Base-by-base conservation (phyloP, 2,797 vertebrate species). In the Gephyroberyx darwinii region DNA sequence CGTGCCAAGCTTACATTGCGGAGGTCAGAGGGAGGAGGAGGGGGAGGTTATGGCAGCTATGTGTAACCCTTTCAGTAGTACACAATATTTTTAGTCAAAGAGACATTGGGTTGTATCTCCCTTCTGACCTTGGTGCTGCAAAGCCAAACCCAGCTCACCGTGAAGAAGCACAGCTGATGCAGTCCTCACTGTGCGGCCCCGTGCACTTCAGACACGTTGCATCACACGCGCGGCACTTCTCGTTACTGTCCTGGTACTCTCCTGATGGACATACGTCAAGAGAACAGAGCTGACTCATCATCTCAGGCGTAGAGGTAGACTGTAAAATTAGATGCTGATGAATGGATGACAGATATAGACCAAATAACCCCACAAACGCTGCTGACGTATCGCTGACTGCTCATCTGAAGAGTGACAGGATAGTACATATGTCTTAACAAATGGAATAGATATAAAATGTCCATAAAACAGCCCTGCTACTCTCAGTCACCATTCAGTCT, bases 141-240 rank as follows among this genome's bases (percentile, higher is more conserved):
- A 75, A 14, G 86, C 84, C 93, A 94, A 65, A 55, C 50, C 5
- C 41, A 73, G 73, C 89, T 92, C 87, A 96, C 97, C 92, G 92
- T 82, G 93, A 89, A 43, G 54, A 7, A 0, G 50, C 75, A 69
- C 96, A 98, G 88, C 87, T 90, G 78, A 95, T 93, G 86, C 97
- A 99, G 67, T 95, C 92, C 59, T 92, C 75, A 2, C 4, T 69
- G 30, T 77, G 83, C 5, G 95, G 95, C 31, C 96, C 97, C 48
- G 80, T 88, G 86, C 97, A 99, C 81, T 91, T 95, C 82, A 92
- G 83, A 89, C 97, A 99, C 0, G 94, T 95, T 69, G 77, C 74
- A 10, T 96, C 94, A 79, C 97, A 99, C 39, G 73, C 54, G 2
- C 83, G 91, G 80, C 96, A 98, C 63, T 61, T 84, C 64, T 93